Evolutionary conservation across 2,797 vertebrate species (phyloP), one percentile per base, ranked within the genome.

Genomic region (Falco concolor): DNA sequence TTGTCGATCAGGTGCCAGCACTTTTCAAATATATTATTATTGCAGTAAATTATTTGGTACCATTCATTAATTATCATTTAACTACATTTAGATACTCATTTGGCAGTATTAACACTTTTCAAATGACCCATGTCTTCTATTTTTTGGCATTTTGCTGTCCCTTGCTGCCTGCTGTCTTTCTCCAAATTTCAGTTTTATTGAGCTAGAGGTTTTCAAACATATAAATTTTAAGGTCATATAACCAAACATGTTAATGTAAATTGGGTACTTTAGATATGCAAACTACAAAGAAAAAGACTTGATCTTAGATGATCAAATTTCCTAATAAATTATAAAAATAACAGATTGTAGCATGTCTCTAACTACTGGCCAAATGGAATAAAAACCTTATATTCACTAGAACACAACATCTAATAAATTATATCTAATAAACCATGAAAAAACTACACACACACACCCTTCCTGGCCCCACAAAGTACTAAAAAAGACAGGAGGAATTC

Each of bases 31-130:
- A 60, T 30, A 61, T 20, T 65, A 8, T 73, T 88, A 32, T 44
- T 64, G n/a, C 53, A 82, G 91, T 84, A 87, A 92, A 78, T 53
- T 54, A 72, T 77, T 93, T 89, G 15, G 2, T 60, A 42, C 52
- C 38, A 85, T 57, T 84, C 53, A 93, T 95, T 87, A 88, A 59
- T 94, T 92, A 91, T 73, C 24, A 64, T 42, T 78, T 91, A 80
- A 47, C 38, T 68, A 54, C 40, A 91, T 90, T 91, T 91, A 88
- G 30, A 30, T 69, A 73, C 45, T 67, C 8, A 72, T 88, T 79
- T 92, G n/a, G 45, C 28, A 65, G 45, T 49, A 79, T 60, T 63
- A 92, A 34, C 56, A 63, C 60, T 87, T 90, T 77, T 73, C 44
- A 88, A 79, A 73, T 80, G 8, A 86, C 25, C 47, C 63, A 24